Percentiles rank a stretch among this genome's conserved stretches.
phyloP scores from a whole-genome alignment of 64 coral and sea anemone species.

The Catalaphyllia jardinei region DNA sequence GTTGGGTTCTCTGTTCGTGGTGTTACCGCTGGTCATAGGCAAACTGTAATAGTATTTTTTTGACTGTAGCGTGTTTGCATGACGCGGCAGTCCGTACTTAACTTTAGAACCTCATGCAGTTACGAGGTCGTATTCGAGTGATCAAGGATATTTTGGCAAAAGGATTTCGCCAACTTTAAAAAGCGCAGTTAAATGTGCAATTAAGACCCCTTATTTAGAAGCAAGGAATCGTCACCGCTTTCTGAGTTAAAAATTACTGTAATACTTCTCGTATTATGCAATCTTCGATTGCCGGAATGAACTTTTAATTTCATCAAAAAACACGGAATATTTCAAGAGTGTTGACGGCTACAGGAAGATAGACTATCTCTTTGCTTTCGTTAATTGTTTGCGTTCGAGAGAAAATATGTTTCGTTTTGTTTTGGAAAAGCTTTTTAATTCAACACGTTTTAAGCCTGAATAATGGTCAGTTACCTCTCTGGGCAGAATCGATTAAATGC shows the following conservation, averaged over 20 bases:
- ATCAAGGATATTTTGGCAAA: conserved; percentile 22
- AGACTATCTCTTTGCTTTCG: not conserved
- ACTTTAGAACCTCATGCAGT: conserved; percentile 34
- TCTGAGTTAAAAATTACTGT: not conserved
- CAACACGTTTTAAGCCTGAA: not conserved
- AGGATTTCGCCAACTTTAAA: not conserved
- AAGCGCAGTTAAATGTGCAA: conserved; percentile 10
- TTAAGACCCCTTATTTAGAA: conserved; percentile 7
- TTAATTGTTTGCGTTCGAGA: not conserved
- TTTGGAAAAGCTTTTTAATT: conserved; percentile 1
- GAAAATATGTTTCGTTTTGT: conserved; percentile 25
- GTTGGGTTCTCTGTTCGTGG: not conserved
- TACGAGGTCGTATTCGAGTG: conserved; percentile 25
- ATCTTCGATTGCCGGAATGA: not conserved
- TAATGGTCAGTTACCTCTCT: not conserved
- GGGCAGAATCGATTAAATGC: conserved; percentile 7
- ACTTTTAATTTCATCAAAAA: conserved; percentile 16
- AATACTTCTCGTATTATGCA: conserved; percentile 10
- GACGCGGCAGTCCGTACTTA: conserved; percentile 10
- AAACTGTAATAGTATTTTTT: not conserved
- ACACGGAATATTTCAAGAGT: not conserved
- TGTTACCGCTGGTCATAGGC: not conserved
- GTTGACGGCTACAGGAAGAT: conserved; percentile 4
- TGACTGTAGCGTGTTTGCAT: conserved; percentile 1
- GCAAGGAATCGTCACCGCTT: not conserved